Conservation (phyloP, 53 echinoderm and acorn worm species). For the Crossaster papposus region DNA sequence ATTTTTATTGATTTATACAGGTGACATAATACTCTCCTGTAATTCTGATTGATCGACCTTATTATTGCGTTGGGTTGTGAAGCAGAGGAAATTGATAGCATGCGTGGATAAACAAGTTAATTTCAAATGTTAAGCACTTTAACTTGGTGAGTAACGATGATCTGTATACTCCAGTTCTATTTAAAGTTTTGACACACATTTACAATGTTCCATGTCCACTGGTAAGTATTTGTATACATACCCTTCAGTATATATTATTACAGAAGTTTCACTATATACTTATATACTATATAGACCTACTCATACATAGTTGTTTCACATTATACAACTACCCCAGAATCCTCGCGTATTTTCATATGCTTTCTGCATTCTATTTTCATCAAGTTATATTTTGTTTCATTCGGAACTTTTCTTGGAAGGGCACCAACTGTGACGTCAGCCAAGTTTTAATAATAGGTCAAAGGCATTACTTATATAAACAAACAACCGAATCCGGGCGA, state of each 20-base stretch:
- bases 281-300: no score
- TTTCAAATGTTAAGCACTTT: not conserved
- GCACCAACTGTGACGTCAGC: constrained; percentile 12
- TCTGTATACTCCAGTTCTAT: not conserved
- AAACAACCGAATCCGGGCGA: constrained; percentile 44
- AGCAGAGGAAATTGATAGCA: not conserved
- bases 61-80: not conserved
- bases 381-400: not conserved
- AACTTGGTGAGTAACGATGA: not conserved
- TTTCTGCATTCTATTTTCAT: not conserved
- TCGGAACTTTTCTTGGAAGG: not conserved
- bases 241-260: not conserved
- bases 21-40: not conserved
- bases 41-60: not conserved
- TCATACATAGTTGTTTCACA: no score
- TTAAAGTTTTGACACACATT: not conserved
- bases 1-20: not conserved
- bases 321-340: no score
- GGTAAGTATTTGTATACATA: not conserved
- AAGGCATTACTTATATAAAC: constrained; percentile 30
- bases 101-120: not conserved
- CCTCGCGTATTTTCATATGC: no score
- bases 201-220: not conserved
- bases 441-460: constrained; percentile 37
- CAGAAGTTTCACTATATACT: not conserved